Evolutionary conservation across 2,888 invertebrate genomes (phyloP), one percentile per base, ranked within the genome.

Genomic region (Ormyrus rosae): DNA sequence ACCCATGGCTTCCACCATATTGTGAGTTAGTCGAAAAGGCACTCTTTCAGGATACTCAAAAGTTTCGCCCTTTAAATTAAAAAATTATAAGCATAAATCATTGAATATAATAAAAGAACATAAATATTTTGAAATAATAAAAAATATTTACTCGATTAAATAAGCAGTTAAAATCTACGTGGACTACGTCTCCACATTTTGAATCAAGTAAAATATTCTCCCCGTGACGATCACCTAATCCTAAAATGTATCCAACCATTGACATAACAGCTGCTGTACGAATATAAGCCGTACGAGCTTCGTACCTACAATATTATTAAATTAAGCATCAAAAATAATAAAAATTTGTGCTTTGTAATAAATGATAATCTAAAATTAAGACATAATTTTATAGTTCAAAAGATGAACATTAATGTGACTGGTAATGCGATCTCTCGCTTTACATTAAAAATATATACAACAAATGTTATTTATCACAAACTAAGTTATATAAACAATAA

Each of bases 141-240:
- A 56, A 73, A 13, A 65, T 75, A 82, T 65, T 90, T 91, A 90
- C 97, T 95, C 92, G 96, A 91, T 99, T 99, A 91, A 99, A 99
- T 13, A 99, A 92, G 88, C 98, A 98, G 91, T 98, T 99, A 91
- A 99, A 99, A 91, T 99, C 99, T 0, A 99, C 99, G 90, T 99
- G 99, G 0, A 99, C 96, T 0, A 96, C 94, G 89, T 99, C 98
- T 0, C 99, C 99, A 86, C 95, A 96, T 0, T 94, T 96, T 0
- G 96, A 95, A 91, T 99, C 99, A 84, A 99, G 94, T 7, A 98
- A 93, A 87, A 99, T 97, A 91, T 99, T 99, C 91, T 99, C 98
- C 48, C 98, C 98, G 88, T 99, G 97, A 11, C 99, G 94, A 91
- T 99, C 99, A 10, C 99, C 99, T 11, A 99, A 93, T 0, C 98